Conservation (phyloP, 2,888 invertebrate species). For the Pristionchus entomophagus region DNA sequence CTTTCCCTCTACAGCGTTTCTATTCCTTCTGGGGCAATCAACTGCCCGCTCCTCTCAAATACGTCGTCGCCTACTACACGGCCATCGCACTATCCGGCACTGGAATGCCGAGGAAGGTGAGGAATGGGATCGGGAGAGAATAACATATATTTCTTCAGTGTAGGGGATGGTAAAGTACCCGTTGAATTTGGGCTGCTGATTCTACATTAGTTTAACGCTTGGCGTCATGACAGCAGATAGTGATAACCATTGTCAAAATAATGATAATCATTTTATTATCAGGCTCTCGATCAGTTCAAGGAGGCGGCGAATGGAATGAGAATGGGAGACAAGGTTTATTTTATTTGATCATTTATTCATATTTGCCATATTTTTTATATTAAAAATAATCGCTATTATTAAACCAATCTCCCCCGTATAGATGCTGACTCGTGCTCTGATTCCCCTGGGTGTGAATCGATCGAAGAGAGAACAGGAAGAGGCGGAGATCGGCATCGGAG, state of each 20-base stretch:
- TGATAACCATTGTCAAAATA: too few relatives aligned
- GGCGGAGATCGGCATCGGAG: conserved; percentile 35
- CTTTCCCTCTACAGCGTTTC: background rate
- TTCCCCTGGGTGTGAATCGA: background rate
- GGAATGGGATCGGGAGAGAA: background rate
- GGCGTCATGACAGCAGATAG: too few relatives aligned
- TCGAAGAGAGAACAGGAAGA: background rate
- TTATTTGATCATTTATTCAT: background rate
- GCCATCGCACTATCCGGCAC: conserved; percentile 39
- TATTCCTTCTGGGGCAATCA: conserved; percentile 7
- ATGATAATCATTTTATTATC: background rate
- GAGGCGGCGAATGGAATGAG: conserved; percentile 36
- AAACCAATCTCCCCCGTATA: background rate
- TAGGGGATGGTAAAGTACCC: too few relatives aligned
- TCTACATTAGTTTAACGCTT: too few relatives aligned
- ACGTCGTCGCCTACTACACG: conserved; percentile 28
- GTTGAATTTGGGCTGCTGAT: too few relatives aligned
- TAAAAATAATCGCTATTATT: background rate
- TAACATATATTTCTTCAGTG: too few relatives aligned
- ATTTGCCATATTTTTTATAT: background rate
- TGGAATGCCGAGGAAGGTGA: conserved; percentile 43
- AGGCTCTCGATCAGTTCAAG: conserved; percentile 38
- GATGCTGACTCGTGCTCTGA: conserved; percentile 13
- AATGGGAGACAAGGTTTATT: conserved; percentile 1
- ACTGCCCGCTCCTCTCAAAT: conserved; percentile 12